Evolutionary conservation across 2,888 invertebrate species (phyloP).

Genomic region (Leistus spinibarbis): DNA sequence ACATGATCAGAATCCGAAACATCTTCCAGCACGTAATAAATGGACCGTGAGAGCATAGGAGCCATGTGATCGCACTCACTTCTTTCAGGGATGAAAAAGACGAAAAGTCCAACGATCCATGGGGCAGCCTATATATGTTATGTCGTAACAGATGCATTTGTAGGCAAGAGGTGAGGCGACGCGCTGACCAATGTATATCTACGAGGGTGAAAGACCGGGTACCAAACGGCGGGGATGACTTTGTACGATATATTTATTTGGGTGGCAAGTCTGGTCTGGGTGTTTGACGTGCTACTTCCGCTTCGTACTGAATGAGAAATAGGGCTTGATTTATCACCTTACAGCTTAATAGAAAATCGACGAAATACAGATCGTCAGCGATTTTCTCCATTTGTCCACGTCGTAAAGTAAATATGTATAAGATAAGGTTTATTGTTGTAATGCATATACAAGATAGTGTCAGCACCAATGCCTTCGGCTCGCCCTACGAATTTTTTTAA

Average conservation of each 20-base stretch:
- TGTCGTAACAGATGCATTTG: neutral
- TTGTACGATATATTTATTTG: neutral
- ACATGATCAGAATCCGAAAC: neutral
- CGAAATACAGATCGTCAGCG: too few relatives aligned
- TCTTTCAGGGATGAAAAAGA: neutral
- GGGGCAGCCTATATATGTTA: neutral
- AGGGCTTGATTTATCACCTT: too few relatives aligned
- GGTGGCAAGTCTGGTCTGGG: neutral
- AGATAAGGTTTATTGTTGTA: too few relatives aligned
- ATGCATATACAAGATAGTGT: too few relatives aligned
- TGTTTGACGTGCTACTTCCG: neutral
- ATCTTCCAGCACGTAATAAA: conserved; percentile 1
- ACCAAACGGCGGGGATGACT: neutral
- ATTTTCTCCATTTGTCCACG: too few relatives aligned
- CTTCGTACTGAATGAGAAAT: too few relatives aligned
- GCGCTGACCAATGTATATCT: neutral
- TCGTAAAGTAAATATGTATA: too few relatives aligned
- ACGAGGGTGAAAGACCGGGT: neutral
- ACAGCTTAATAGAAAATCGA: too few relatives aligned
- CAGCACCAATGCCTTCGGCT: too few relatives aligned
- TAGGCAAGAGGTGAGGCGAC: neutral
- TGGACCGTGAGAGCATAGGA: neutral
- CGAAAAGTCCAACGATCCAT: neutral
- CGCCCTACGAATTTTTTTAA: too few relatives aligned
- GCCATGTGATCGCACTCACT: neutral